Evolutionary conservation across 2,888 invertebrate genomes (phyloP), one percentile per base, ranked within the genome.

Genomic region (Mimachlamys varia): DNA sequence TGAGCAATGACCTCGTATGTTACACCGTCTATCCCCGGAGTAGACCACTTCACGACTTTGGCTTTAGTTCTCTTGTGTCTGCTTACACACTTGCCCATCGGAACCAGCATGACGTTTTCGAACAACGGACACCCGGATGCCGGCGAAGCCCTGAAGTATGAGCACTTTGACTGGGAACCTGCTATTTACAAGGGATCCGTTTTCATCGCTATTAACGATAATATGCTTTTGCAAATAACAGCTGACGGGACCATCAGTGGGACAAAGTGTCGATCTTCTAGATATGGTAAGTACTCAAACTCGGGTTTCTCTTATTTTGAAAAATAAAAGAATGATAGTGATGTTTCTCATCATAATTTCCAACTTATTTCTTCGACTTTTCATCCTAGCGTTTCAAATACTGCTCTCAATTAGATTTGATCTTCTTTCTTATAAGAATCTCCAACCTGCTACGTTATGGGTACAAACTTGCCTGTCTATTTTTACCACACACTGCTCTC

Each of bases 1-100:
- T 76, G 76, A 76, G 76, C 76, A 76, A 76, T 76, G 76, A 76
- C 76, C 76, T 7, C 76, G 76, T 27, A 76, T 76, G 76, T 76
- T 27, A 33, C 76, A 76, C 76, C 7, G 33, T 76, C 33, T 76
- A 76, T 33, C 76, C 33, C 76, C 76, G 76, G 76, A 76, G 76
- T 76, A 33, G 33, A 76, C 76, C 33, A 76, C 76, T 76, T 76
- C 76, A 76, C 76, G 76, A 76, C 76, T 76, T 76, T 76, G 33
- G 76, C 76, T 27, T 33, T 76, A 12, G 76, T 76, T 13, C 76
- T 76, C 33, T 33, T 76, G 76, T 76, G 76, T 27, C 33, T 76
- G 76, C 76, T 76, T 76, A 33, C 76, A 3, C 27, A 76, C 7
- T 33, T 76, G 22, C 76, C 76, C 76, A 76, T 27, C 76, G 76